phyloP scores from a whole-genome alignment of 2,888 invertebrate genomes.

The Drosophila macrospina region DNA sequence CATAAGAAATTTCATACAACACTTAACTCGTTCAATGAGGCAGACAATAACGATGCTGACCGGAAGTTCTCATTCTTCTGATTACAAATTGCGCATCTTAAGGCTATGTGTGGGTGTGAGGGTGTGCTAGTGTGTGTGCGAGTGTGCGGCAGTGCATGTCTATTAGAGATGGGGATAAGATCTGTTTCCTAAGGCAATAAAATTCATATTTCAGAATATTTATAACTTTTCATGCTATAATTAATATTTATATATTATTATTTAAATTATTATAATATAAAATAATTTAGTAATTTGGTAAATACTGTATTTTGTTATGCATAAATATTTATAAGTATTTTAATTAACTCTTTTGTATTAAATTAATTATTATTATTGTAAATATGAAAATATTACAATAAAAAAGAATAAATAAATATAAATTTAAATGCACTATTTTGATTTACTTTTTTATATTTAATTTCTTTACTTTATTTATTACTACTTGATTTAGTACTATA shows the following conservation, averaged over 20 bases:
- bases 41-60: constrained; percentile 53
- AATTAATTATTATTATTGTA: too few relatives aligned
- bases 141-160: background rate
- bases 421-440: too few relatives aligned
- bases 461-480: too few relatives aligned
- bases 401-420: too few relatives aligned
- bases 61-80: constrained; percentile 82
- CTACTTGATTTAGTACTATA: too few relatives aligned
- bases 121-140: constrained; percentile 11
- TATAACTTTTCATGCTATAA: too few relatives aligned
- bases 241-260: too few relatives aligned
- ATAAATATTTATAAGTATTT: background rate
- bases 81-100: constrained; percentile 74
- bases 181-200: background rate
- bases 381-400: too few relatives aligned
- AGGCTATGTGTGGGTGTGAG: background rate
- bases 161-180: constrained; percentile 19
- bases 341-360: background rate
- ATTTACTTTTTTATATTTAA: too few relatives aligned
- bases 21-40: constrained; percentile 56
- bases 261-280: too few relatives aligned
- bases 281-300: background rate
- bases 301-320: background rate
- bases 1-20: constrained; percentile 52
- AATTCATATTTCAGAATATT: too few relatives aligned